Evolutionary conservation across 2,888 invertebrate genomes (phyloP), one percentile per base, ranked within the genome.

Genomic region (Diaphora mendica): DNA sequence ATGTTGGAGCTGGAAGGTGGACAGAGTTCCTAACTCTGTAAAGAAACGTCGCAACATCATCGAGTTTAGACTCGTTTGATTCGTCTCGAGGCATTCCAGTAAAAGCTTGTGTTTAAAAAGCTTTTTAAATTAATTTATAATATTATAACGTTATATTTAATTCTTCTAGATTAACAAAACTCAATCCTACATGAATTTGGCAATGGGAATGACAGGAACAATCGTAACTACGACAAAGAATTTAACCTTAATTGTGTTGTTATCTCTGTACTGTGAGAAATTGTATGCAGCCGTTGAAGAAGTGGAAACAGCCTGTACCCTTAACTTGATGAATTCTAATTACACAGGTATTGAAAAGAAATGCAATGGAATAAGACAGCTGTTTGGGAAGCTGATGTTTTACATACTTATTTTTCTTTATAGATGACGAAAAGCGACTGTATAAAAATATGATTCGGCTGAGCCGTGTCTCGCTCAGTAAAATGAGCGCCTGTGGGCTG

Each of bases 251-350:
- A 69, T 82, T 3, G 35, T 76, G 0, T 11, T 80, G 2, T 72
- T 84, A n/a, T 77, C 81, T 2, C 7, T 80, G 0, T 73, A 83
- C 13, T 77, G 81, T n/a, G 86, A 87, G 68, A 83, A 78, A 23
- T 84, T 83, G 17, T 85, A 87, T 35, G 39, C 80, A 0, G 42
- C 72, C 3, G 65, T 85, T n/a, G 82, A 79, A 23, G 73, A 80
- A 26, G 78, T 76, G 4, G 75, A 79, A 33, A 65, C 66, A 0
- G 70, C 64, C 1, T 82, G 85, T 59, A 75, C 75, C 48, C 65
- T 75, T 30, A 70, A 68, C 11, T 33, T 79, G 48, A 75, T 23
- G 48, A 71, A 77, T 35, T 68, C 17, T 17, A n/a, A 68, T 5
- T 77, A 30, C 65, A 64, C 64, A 64, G 77, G 80, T 80, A 26